Conservation (phyloP, 2,797 vertebrate species). For the Malacoraja senta region DNA sequence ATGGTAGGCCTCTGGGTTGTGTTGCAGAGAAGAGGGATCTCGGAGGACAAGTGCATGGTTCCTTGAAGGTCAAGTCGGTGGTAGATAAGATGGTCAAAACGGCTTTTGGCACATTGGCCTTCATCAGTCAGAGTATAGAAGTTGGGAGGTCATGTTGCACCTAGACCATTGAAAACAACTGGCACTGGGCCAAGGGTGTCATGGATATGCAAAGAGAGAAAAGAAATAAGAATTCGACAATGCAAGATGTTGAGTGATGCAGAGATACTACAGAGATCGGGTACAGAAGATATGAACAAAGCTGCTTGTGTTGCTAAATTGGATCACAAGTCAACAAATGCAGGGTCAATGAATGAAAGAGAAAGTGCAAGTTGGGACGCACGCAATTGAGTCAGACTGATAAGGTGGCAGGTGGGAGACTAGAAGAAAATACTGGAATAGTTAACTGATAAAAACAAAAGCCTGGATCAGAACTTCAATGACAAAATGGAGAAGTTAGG, state of each 20-base stretch:
- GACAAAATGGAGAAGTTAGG: not conserved
- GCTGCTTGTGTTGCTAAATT: not conserved
- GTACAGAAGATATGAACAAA: not conserved
- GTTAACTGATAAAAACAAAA: not conserved
- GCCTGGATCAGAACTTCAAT: not conserved
- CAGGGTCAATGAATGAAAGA: not conserved
- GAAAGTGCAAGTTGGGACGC: not conserved
- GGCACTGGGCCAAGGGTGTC: not conserved
- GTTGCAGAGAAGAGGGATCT: too few relatives aligned
- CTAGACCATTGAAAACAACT: not conserved
- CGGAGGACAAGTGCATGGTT: too few relatives aligned
- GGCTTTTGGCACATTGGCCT: too few relatives aligned
- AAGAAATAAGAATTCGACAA: too few relatives aligned
- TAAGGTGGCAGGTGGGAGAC: not conserved
- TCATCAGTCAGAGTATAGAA: too few relatives aligned
- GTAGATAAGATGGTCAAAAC: too few relatives aligned
- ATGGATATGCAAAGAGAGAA: too few relatives aligned
- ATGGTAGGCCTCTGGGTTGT: too few relatives aligned
- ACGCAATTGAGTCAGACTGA: not conserved
- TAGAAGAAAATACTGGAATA: not conserved
- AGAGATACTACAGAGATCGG: not conserved
- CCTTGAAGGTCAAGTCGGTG: too few relatives aligned
- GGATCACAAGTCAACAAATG: not conserved
- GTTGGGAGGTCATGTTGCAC: too few relatives aligned
- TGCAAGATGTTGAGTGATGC: not conserved